Percentiles rank a stretch among this genome's conserved stretches.
Evolutionary conservation across 2,113 vertebrate species (phyloP).

Genomic region (Struthio camelus): DNA sequence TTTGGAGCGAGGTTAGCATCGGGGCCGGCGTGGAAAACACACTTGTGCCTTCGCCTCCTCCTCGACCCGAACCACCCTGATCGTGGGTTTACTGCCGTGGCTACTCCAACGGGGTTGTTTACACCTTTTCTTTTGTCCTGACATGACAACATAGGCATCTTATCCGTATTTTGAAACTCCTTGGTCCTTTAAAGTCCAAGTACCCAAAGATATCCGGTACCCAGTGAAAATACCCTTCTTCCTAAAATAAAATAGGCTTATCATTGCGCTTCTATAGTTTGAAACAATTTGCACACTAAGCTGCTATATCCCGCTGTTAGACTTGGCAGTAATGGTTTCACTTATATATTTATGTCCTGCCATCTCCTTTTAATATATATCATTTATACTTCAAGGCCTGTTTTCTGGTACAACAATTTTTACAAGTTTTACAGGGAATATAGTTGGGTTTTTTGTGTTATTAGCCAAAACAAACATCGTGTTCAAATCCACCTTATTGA

Average conservation of each 20-base stretch:
- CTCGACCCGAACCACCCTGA: neutral
- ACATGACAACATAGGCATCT: neutral
- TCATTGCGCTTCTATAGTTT: neutral
- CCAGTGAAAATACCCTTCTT: slow-evolving; percentile 34
- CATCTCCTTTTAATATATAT: slow-evolving; percentile 54
- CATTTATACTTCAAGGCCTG: slow-evolving; percentile 46
- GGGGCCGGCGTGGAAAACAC: neutral
- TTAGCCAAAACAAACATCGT: slow-evolving; percentile 56
- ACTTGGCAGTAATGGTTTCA: slow-evolving; percentile 52
- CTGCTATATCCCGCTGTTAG: slow-evolving; percentile 38
- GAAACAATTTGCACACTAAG: slow-evolving; percentile 55
- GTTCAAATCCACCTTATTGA: slow-evolving; percentile 52
- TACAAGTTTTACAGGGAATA: slow-evolving; percentile 41
- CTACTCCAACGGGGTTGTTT: neutral
- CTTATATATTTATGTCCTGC: slow-evolving; percentile 55
- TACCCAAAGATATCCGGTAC: neutral
- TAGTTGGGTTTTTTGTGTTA: neutral
- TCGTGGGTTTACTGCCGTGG: neutral
- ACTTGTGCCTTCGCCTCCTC: neutral
- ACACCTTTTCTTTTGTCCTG: neutral
- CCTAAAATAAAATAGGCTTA: slow-evolving; percentile 20
- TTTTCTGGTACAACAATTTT: slow-evolving; percentile 59
- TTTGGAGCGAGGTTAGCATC: neutral
- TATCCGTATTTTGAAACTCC: neutral
- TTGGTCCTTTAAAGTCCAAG: slow-evolving; percentile 9